Percentiles rank a stretch among this genome's conserved stretches.
These are phyloP conservation scores for Motacilla tschutschensis DNA, from an alignment of 2,113 vertebrate genomes.

Conservation along the genomic window DNA sequence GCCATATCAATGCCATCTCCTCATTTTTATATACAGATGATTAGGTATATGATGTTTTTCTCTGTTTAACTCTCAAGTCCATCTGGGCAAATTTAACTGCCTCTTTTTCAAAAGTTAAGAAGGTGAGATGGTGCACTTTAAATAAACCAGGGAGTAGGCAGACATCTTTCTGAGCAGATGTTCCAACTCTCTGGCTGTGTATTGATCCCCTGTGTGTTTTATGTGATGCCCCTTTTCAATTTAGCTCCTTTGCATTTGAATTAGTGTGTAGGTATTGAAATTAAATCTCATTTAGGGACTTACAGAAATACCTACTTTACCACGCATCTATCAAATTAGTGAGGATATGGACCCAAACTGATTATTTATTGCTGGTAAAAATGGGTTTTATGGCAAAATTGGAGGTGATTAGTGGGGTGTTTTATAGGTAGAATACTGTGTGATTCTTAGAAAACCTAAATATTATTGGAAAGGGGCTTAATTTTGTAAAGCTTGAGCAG, in stretches of 20 bases:
- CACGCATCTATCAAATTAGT: not conserved
- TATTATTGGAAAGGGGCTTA: not conserved
- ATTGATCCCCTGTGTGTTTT: slow-evolving; percentile 40
- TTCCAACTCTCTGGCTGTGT: slow-evolving; percentile 6
- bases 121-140: slow-evolving; percentile 12
- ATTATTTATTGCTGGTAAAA: not conserved
- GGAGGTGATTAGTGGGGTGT: not conserved
- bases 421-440: not conserved
- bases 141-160: slow-evolving; percentile 4
- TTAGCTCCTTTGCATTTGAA: slow-evolving; percentile 43
- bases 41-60: not conserved
- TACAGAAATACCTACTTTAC: not conserved
- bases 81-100: slow-evolving; percentile 26
- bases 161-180: slow-evolving; percentile 34
- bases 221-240: slow-evolving; percentile 26
- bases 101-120: not conserved
- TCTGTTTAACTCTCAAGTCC: not conserved
- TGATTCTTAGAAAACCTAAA: slow-evolving; percentile 1
- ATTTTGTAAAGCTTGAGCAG: not conserved
- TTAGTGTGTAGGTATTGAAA: slow-evolving; percentile 18
- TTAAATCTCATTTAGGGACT: slow-evolving; percentile 35
- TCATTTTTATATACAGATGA: not conserved
- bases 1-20: not conserved
- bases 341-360: not conserved
- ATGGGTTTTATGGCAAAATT: not conserved